A percentile compares a stretch with the other conserved stretches of the same genome.
Conservation (phyloP, 2,113 vertebrate genomes). For the Boleophthalmus pectinirostris region DNA sequence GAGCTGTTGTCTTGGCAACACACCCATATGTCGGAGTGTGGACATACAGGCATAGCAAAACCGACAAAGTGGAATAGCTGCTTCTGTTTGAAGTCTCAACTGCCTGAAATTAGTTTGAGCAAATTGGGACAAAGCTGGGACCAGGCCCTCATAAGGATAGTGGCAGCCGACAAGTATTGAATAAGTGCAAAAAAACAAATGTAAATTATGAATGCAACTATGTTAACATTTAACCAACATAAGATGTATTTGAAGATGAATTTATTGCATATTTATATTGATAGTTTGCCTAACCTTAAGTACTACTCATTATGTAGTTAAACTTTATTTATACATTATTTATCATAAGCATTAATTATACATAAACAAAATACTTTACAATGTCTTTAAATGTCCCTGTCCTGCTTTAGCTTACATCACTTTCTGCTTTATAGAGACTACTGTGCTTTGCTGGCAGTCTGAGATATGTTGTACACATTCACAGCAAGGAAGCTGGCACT, state of each 20-base stretch:
- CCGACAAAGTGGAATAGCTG: constrained; percentile 56
- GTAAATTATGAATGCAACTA: no score
- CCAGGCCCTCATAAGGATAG: not conserved
- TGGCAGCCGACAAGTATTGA: no score
- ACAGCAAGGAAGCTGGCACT: constrained; percentile 20
- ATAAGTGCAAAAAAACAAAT: no score
- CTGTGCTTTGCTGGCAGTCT: not conserved
- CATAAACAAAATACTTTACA: not conserved
- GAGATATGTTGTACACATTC: constrained; percentile 12
- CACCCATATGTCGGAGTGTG: constrained; percentile 46
- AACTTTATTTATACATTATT: not conserved
- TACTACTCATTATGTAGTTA: not conserved
- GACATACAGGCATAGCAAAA: constrained; percentile 52
- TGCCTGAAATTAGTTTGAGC: constrained; percentile 42
- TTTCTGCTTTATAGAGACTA: not conserved
- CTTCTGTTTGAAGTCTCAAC: constrained; percentile 46
- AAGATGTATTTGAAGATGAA: no score
- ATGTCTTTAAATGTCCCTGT: not conserved
- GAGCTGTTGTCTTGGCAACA: constrained; percentile 70
- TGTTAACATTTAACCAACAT: no score
- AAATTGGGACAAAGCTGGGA: constrained; percentile 12
- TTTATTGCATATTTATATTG: not conserved
- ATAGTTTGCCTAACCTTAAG: not conserved
- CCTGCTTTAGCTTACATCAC: not conserved
- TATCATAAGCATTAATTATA: not conserved